Percentiles rank a stretch among this genome's conserved stretches.
Conservation (phyloP, 2,888 invertebrate species). For the Latrodectus hesperus region DNA sequence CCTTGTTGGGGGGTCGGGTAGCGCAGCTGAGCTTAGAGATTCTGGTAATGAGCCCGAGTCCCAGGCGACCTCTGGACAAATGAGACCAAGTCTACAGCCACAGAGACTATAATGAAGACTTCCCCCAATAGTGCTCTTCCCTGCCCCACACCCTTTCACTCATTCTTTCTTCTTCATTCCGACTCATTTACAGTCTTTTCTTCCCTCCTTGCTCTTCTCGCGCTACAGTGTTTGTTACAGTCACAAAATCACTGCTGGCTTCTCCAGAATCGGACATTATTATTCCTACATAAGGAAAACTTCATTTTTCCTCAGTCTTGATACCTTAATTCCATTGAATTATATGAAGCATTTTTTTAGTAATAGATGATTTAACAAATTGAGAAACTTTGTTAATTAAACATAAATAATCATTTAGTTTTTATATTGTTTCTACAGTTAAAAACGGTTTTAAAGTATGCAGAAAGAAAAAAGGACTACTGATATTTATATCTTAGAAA, state of each 20-base stretch:
- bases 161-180: slow-evolving; percentile 8
- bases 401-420: too few relatives aligned
- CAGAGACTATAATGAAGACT: slow-evolving; percentile 69
- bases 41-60: slow-evolving; percentile 68
- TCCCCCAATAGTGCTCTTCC: slow-evolving; percentile 49
- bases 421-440: too few relatives aligned
- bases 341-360: too few relatives aligned
- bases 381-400: too few relatives aligned
- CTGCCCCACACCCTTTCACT: slow-evolving; percentile 54
- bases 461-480: too few relatives aligned
- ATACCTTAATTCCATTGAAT: too few relatives aligned
- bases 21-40: slow-evolving; percentile 69
- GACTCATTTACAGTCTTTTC: slow-evolving; percentile 60
- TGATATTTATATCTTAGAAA: too few relatives aligned
- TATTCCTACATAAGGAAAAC: too few relatives aligned
- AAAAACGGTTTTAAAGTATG: too few relatives aligned
- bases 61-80: slow-evolving; percentile 67
- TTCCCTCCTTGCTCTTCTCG: background rate
- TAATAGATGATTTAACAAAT: too few relatives aligned
- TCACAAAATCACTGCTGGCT: background rate
- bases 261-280: too few relatives aligned
- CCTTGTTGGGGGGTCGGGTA: slow-evolving; percentile 31
- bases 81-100: slow-evolving; percentile 67
- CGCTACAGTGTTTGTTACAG: background rate
- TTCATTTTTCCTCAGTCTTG: too few relatives aligned